Percentiles rank a stretch among this genome's conserved stretches.
Evolutionary conservation across 2,797 vertebrate genomes (phyloP).

Genomic region (Mus caroli): DNA sequence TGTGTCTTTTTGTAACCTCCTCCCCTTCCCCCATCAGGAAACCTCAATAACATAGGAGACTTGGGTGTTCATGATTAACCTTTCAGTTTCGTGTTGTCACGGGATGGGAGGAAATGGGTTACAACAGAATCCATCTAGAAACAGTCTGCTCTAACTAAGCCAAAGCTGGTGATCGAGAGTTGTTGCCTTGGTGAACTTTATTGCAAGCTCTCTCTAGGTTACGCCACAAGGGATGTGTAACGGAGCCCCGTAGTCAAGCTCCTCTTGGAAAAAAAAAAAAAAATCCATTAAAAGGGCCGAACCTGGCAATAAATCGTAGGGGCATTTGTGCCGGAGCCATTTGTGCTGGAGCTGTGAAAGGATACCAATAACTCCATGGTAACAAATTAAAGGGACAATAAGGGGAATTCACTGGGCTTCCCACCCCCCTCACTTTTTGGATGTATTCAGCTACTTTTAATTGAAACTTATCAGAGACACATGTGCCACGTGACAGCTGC

Average conservation of each 20-base stretch:
- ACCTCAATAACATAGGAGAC: conserved; percentile 49
- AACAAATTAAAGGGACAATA: conserved; percentile 75
- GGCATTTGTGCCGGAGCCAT: conserved; percentile 75
- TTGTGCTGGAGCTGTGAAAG: conserved; percentile 80
- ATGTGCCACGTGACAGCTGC: conserved; percentile 38
- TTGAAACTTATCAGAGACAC: conserved; percentile 59
- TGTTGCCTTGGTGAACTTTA: conserved; percentile 84
- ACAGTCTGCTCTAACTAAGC: conserved; percentile 83
- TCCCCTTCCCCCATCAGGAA: neutral
- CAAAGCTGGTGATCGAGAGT: conserved; percentile 86
- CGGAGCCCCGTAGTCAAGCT: conserved; percentile 81
- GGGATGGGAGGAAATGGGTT: conserved; percentile 82
- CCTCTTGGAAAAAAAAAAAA: conserved; percentile 82
- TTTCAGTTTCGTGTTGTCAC: conserved; percentile 70
- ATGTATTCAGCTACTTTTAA: conserved; percentile 71
- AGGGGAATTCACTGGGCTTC: conserved; percentile 35
- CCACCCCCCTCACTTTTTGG: neutral
- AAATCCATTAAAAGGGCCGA: conserved; percentile 86
- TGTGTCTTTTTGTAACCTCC: neutral
- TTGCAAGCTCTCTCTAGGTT: conserved; percentile 81
- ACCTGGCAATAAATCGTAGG: conserved; percentile 85
- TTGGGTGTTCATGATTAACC: conserved; percentile 26
- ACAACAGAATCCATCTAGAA: conserved; percentile 80
- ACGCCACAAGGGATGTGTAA: conserved; percentile 87
- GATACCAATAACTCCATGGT: conserved; percentile 78